Evolutionary conservation across 2,113 vertebrate species (phyloP), one percentile per base, ranked within the genome.

Genomic region (Neotoma lepida): DNA sequence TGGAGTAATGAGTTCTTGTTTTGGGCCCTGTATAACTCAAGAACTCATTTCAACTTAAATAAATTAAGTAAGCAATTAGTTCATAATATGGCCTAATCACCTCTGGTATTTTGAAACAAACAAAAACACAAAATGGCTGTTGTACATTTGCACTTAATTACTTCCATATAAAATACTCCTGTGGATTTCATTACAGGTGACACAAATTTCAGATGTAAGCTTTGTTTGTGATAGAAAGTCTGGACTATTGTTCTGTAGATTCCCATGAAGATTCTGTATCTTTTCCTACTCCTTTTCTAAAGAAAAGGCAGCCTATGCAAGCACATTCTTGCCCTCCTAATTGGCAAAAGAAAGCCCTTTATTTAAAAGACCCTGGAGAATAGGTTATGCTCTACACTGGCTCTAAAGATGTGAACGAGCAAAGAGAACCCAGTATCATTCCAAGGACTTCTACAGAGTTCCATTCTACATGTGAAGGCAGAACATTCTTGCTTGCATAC

Each of bases 1-100:
- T 91, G 80, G 86, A 97, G 95, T 96, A 96, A 97, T 93, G 95
- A 97, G 94, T 96, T 96, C 91, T 96, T 95, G 94, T 78, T 95
- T 96, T 93, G 58, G 95, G 91, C 73, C 85, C 89, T 90, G 90
- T 96, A 94, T 93, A 95, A 96, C 95, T 97, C 94, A 96, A 97
- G 96, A 97, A 96, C 93, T 96, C 56, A 14, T 96, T 96, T 96
- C 85, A 97, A 97, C 96, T 95, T 97, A 97, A 97, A 97, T 96
- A 97, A 97, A 96, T 96, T 95, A 96, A 97, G 87, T 96, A 96
- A 94, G 96, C 96, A 97, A 97, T 97, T 97, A 97, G 95, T 96
- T 95, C 91, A 96, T 96, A 96, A 96, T 94, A 95, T 97, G 93
- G 94, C 95, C 96, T 97, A 97, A 97, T 96, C 97, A 97, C 96